phyloP scores from a whole-genome alignment of 2,113 vertebrate species.

The Marmota monax region DNA sequence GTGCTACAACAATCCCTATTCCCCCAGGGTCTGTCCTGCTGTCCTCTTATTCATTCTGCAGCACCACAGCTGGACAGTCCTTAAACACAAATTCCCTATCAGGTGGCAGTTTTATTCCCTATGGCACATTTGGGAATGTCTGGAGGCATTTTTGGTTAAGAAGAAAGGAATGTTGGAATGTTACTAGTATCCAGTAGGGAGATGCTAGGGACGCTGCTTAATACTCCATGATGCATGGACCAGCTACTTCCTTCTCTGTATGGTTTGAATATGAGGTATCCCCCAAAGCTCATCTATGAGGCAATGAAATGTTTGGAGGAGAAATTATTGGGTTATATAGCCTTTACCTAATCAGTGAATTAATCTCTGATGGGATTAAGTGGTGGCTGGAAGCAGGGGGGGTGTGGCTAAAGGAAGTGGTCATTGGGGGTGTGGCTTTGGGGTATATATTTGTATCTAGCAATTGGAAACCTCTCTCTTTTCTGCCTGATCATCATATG shows the following conservation, averaged over 20 bases:
- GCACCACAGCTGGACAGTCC: background rate
- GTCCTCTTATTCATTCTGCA: background rate
- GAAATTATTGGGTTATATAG: too few relatives aligned
- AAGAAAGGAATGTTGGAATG: background rate
- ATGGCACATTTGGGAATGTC: background rate
- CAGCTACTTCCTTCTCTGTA: background rate
- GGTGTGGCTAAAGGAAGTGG: too few relatives aligned
- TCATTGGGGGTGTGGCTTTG: too few relatives aligned
- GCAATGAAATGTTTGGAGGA: too few relatives aligned
- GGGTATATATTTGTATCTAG: too few relatives aligned
- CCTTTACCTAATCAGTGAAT: too few relatives aligned
- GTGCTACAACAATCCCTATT: background rate
- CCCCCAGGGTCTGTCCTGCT: background rate
- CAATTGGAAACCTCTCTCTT: too few relatives aligned
- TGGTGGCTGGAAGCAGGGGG: too few relatives aligned
- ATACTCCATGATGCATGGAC: background rate
- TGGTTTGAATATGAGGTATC: too few relatives aligned
- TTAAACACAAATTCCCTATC: background rate
- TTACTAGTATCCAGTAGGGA: background rate
- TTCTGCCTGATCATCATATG: too few relatives aligned
- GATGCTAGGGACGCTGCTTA: background rate
- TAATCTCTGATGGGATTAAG: too few relatives aligned
- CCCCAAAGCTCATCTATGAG: too few relatives aligned
- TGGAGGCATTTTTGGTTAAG: conserved; percentile 24
- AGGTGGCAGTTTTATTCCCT: background rate